Evolutionary conservation across 2,797 vertebrate genomes (phyloP), one percentile per base, ranked within the genome.

Genomic region (Fistularia commersonii): DNA sequence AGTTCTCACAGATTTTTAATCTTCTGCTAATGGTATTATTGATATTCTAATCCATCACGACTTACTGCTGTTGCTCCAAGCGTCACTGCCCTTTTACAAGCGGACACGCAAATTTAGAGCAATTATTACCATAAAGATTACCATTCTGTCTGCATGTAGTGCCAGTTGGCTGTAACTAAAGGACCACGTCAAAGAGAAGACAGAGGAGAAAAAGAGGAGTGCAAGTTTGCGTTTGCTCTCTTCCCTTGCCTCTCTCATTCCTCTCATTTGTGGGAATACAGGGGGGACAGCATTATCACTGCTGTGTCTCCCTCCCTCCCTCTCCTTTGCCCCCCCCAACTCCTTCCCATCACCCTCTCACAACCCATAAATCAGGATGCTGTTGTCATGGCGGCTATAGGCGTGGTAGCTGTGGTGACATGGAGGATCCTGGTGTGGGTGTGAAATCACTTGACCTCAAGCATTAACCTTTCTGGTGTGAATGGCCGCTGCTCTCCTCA

Each of bases 401-500:
- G 90, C 87, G 92, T 93, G 91, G 90, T 90, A 91, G 92, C 88
- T 88, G 91, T 85, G 90, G 91, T 91, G 92, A 91, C 88, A 92
- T 70, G 89, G 90, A 92, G 88, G 89, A 93, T 93, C 91, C 91
- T 90, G 92, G 89, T 73, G 93, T 92, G 91, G 92, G 93, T 96
- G 95, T 95, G 94, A 96, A 97, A 96, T 97, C 95, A 95, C 95
- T 97, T 98, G 95, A 97, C 95, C 95, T 90, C 56, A 90, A 90
- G 93, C 93, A 95, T 97, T 98, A 95, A 97, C 95, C 94, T 95
- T 92, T 94, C 91, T 87, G 90, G 88, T 91, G 92, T 93, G 93
- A 94, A 94, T 93, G 93, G 92, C 92, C 88, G 87, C 85, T 83
- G 90, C 88, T 93, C 93, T 94, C 91, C 90, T 91, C 91, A 87